Conservation (phyloP, 2,797 vertebrate genomes). For the Eremophila alpestris region DNA sequence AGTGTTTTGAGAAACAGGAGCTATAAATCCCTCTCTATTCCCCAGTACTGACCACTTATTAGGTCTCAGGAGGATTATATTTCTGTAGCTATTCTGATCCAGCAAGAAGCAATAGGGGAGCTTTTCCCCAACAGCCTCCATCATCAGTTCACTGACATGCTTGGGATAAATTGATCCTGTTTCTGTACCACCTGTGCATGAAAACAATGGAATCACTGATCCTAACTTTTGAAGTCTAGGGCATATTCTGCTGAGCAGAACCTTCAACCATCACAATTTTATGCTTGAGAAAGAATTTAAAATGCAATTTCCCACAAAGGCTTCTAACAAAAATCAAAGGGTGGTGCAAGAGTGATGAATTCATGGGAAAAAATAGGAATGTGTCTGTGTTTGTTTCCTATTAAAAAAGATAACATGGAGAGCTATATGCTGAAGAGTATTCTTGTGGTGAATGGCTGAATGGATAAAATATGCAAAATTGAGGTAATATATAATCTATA, state of each 20-base stretch:
- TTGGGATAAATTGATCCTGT: background rate
- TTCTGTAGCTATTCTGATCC: background rate
- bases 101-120: background rate
- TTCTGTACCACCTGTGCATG: background rate
- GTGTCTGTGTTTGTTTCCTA: background rate
- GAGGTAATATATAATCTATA: background rate
- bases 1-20: background rate
- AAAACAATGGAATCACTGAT: background rate
- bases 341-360: background rate
- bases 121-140: rapidly evolving
- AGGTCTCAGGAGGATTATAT: background rate
- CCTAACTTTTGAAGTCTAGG: background rate
- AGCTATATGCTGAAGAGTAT: background rate
- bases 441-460: background rate
- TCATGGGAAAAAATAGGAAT: background rate
- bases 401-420: background rate
- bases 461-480: background rate
- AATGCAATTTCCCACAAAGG: background rate
- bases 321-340: background rate
- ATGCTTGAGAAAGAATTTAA: background rate
- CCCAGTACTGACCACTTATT: background rate
- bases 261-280: background rate
- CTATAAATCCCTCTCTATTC: background rate
- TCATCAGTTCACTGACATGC: background rate
- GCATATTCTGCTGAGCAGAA: background rate